phyloP scores from a whole-genome alignment of 2,888 invertebrate species.

The Meganola albula region DNA sequence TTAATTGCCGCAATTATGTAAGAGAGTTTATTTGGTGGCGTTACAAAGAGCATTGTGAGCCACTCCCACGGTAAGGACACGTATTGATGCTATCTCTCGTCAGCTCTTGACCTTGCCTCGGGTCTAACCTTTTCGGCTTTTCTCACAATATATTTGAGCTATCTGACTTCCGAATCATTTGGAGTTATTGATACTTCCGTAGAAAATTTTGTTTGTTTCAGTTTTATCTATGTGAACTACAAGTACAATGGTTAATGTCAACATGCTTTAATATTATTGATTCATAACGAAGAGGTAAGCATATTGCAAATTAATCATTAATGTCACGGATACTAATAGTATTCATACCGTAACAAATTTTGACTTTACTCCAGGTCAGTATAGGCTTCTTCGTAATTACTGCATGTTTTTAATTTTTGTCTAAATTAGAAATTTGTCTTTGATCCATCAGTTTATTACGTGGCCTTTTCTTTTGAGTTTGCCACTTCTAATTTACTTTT shows the following conservation, averaged over 20 bases:
- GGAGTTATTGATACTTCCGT: slow-evolving; percentile 44
- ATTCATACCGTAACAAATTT: too few species aligned
- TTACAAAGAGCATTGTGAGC: slow-evolving; percentile 51
- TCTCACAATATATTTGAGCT: slow-evolving; percentile 40
- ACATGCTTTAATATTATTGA: too few species aligned
- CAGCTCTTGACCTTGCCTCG: slow-evolving; percentile 55
- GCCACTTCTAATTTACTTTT: too few species aligned
- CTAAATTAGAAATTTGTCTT: too few species aligned
- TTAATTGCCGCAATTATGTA: slow-evolving; percentile 65
- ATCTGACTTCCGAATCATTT: slow-evolving; percentile 48
- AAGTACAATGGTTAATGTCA: slow-evolving; percentile 17
- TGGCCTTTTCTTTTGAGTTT: too few species aligned
- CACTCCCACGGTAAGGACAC: slow-evolving; percentile 63
- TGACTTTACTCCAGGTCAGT: too few species aligned
- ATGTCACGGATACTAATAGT: too few species aligned
- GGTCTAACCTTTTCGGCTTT: slow-evolving; percentile 51
- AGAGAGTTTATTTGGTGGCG: slow-evolving; percentile 52
- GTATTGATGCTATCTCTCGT: slow-evolving; percentile 52
- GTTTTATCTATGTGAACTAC: slow-evolving; percentile 5
- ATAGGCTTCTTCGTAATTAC: too few species aligned
- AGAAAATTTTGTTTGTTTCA: slow-evolving; percentile 18
- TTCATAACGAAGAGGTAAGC: too few species aligned
- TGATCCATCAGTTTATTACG: too few species aligned
- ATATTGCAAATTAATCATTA: too few species aligned
- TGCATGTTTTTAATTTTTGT: too few species aligned